Base-by-base conservation (phyloP, 2,888 invertebrate species). In the Athripsodes cinereus region DNA sequence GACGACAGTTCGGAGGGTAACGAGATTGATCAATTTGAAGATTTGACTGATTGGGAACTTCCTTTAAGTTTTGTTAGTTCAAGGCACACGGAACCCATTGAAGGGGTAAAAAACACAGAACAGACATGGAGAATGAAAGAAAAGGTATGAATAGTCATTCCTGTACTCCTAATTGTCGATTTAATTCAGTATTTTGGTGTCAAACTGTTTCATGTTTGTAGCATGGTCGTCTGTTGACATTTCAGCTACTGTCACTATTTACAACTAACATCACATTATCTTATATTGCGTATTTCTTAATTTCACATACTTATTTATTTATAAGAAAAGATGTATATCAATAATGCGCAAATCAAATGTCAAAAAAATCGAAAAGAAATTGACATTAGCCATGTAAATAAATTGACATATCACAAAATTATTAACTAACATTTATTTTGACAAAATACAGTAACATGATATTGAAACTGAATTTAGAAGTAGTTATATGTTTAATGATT, bases 51-150 rank as follows among this genome's bases (percentile, higher is more conserved):
- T 69, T 83, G 83, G 80, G 82, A 82, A 71, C 76, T 87, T 69
- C 86, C 88, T 52, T 71, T 90, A 63, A 84, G 87, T 66, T 92
- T 88, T 70, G 81, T 82, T 68, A 81, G 86, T 70, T 85, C 84
- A 61, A 81, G 91, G 66, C 78, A 79, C 65, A 67, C 70, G 57
- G 78, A 78, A 67, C 70, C 73, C 55, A 76, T 78, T 63, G 74
- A 75, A 65, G 77, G 76, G 8, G 35, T 56, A 20, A 57, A 34
- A 76, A 78, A 49, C 91, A 93, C 68, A 82, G 90, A 91, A 67
- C 90, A 92, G 68, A 85, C 88, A 63, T 96, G 96, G 96, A 82
- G 96, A 66, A 92, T 96, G 80, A 92, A 94, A 72, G 94, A 94
- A 71, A 84, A 93, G 81, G 91, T 91, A 26, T 47, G n/a, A 40